Conservation (phyloP, 2,113 vertebrate species). For the Ranitomeya imitator region DNA sequence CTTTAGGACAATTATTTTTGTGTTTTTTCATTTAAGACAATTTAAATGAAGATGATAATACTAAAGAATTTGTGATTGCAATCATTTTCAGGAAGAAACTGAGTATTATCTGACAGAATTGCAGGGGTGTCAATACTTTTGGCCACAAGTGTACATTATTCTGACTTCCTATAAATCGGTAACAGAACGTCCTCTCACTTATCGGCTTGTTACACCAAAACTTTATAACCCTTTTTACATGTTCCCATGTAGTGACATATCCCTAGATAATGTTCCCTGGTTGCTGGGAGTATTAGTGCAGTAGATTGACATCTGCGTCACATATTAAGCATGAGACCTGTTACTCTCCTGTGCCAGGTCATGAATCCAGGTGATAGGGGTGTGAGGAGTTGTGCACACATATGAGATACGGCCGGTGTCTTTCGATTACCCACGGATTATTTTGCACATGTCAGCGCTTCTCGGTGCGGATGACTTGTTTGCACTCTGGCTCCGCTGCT, state of each 20-base stretch:
- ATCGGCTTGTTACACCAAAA: too few species aligned
- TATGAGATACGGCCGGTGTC: neutral
- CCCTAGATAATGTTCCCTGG: neutral
- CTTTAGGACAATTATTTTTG: too few species aligned
- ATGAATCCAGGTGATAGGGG: neutral
- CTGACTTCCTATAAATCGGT: too few species aligned
- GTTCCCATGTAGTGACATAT: neutral
- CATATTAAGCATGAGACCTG: neutral
- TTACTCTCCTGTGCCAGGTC: neutral
- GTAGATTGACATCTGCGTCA: neutral
- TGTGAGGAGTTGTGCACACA: neutral
- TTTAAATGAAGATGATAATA: too few species aligned
- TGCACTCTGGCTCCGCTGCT: slow-evolving; percentile 17
- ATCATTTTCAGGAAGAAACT: too few species aligned
- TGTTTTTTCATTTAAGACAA: too few species aligned
- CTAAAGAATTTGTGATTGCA: too few species aligned
- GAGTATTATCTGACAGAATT: too few species aligned
- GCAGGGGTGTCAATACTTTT: too few species aligned
- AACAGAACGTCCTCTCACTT: too few species aligned
- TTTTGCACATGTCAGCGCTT: neutral
- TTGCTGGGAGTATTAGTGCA: neutral
- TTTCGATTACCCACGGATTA: neutral
- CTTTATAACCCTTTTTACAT: neutral
- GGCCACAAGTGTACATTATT: too few species aligned
- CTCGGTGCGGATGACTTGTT: neutral